Conservation (phyloP, 2,797 vertebrate genomes). For the Lacerta agilis region DNA sequence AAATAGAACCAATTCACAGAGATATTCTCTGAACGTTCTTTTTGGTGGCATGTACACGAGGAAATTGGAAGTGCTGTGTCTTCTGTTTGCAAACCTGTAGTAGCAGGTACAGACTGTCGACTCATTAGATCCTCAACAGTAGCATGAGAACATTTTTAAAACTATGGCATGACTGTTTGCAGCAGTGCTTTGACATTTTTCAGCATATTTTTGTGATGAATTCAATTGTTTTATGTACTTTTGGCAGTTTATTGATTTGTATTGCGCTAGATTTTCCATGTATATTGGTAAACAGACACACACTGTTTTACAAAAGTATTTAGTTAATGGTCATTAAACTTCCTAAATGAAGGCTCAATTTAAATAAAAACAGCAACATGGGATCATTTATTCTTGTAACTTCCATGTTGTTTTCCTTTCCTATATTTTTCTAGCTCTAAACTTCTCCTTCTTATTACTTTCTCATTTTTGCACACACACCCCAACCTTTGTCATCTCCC, state of each 20-base stretch:
- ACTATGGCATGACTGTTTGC: background rate
- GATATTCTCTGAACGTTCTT: conserved; percentile 30
- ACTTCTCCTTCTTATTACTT: background rate
- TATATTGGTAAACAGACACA: background rate
- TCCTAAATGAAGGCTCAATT: background rate
- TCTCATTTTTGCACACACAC: background rate
- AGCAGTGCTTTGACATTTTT: background rate
- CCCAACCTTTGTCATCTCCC: background rate
- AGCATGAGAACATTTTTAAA: conserved; percentile 14
- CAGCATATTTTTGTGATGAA: background rate
- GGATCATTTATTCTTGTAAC: background rate
- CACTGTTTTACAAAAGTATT: background rate
- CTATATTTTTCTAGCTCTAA: background rate
- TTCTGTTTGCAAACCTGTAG: conserved; percentile 25
- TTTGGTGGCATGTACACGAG: background rate
- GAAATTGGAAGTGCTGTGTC: background rate
- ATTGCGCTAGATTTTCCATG: background rate
- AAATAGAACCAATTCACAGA: conserved; percentile 12
- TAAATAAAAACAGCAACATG: background rate
- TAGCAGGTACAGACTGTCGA: conserved; percentile 11
- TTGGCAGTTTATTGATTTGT: background rate
- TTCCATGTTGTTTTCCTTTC: background rate
- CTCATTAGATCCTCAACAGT: background rate
- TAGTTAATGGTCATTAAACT: background rate
- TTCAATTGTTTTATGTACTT: background rate